Base-by-base conservation (phyloP, 1,140 invertebrate species). In the Drosophila santomea region DNA sequence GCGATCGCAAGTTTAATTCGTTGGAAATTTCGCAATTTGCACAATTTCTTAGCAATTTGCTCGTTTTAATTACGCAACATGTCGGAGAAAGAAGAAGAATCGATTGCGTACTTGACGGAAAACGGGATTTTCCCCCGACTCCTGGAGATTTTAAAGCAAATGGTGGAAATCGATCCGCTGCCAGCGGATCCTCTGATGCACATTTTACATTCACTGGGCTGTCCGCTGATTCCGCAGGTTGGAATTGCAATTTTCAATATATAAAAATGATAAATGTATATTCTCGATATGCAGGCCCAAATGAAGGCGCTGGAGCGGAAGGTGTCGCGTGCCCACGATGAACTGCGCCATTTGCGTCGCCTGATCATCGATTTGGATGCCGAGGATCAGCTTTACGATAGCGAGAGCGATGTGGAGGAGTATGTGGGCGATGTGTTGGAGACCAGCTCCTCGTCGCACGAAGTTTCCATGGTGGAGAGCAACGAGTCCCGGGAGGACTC, bases 301-400 rank as follows among this genome's bases (percentile, higher is more conserved):
- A 85, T 89, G 77, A 90, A 90, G 36, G 45, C 77, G 3, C 48
- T 89, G 59, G 83, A 88, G 39, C 72, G 79, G 14, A 71, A 88
- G 5, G 83, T 88, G 1, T 63, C 79, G 0, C 76, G 76, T 3
- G 84, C 84, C 4, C 71, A 89, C 14, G 80, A 88, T 5, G 83
- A 88, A 6, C n/a, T 88, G 43, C 83, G 83, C 7, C 67, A 80
- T 11, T 50, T 88, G 48, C 80, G 80, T 0, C 76, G 80, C 20
- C 28, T 84, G 0, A 43, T 88, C 0, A 74, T 83, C 14, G 71
- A 77, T 12, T 23, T 88, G 17, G 76, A 78, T 3, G 63, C 72
- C 1, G 17, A 25, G 8, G 76, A 83, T 15, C 45, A 72, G 11
- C 63, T 86, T 7, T 86, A 86, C 43, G 79, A 79, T 23, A 76